Conservation (phyloP, 2,888 invertebrate genomes). For the Hirtodrosophila confusa region DNA sequence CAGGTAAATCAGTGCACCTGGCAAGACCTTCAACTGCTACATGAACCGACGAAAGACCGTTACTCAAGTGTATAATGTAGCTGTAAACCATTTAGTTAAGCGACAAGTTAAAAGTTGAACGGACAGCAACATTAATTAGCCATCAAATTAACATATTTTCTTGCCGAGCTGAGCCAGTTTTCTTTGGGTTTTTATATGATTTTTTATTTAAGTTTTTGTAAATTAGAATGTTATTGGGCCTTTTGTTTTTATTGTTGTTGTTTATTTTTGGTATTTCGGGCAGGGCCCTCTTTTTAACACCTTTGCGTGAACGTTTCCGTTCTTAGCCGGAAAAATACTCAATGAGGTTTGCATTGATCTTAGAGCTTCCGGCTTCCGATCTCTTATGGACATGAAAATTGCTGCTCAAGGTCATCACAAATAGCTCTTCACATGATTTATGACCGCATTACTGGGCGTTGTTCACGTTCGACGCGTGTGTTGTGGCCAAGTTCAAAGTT, state of each 20-base stretch:
- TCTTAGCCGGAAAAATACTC: constrained; percentile 47
- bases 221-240: constrained; percentile 24
- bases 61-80: constrained; percentile 32
- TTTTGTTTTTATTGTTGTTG: too few relatives aligned
- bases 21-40: constrained; percentile 33
- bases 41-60: constrained; percentile 33
- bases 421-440: constrained; percentile 56
- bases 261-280: constrained; percentile 18
- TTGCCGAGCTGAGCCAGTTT: constrained; percentile 16
- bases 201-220: constrained; percentile 11
- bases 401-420: constrained; percentile 41
- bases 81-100: constrained; percentile 30
- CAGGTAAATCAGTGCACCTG: constrained; percentile 12
- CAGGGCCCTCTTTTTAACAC: constrained; percentile 54
- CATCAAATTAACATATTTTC: constrained; percentile 35
- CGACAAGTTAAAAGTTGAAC: background rate
- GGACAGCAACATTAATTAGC: constrained; percentile 36
- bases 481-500: constrained; percentile 51
- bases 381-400: constrained; percentile 59
- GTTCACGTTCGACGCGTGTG: constrained; percentile 11
- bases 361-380: constrained; percentile 66
- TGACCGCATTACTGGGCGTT: constrained; percentile 46
- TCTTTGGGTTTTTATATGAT: background rate
- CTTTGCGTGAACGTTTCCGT: constrained; percentile 34
- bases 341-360: constrained; percentile 52